Base-by-base conservation (phyloP, 1,140 invertebrate species). In the Ceratoteleas bidentatus region DNA sequence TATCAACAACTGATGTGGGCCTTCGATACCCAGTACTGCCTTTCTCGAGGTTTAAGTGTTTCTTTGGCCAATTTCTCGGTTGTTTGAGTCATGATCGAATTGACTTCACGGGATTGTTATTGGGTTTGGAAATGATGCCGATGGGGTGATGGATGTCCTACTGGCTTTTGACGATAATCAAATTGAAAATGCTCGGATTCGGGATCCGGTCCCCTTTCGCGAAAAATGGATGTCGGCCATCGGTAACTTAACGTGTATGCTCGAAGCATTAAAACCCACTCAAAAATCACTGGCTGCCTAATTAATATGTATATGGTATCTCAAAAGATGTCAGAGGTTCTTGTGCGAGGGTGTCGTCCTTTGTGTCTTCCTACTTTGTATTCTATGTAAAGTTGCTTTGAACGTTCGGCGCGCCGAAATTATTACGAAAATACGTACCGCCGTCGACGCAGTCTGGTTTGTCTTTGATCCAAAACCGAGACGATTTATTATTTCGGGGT, bases 361-460 rank as follows among this genome's bases (percentile, higher is more conserved):
- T 75, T 75, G 78, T 81, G 72, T 75, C 72, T 65, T 64, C 70
- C 78, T 70, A 81, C 77, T 81, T 74, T 81, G 77, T 81, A 81
- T 81, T 81, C 77, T 45, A 64, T 68, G 77, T 69, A 74, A 80
- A 80, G 77, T 73, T 74, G 62, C 68, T 80, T 80, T 80, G 69
- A 74, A 69, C 64, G 69, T 73, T 74, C 56, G 64, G 43, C 45
- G 75, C 43, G 64, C 11, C 54, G 57, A 74, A 80, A 80, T 80
- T 80, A 80, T 80, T 69, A 74, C 69, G 77, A 74, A 74, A 74
- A 80, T 74, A 70, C 70, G 53, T 49, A 68, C 52, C 32, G 40
- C 33, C 38, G 52, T 16, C 74, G n/a, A 64, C 58, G 53, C 34
- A 57, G 74, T 52, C 62, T 40, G 69, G 74, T 80, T 80, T 69